phyloP scores from a whole-genome alignment of 2,113 vertebrate genomes.

The Andinoacara biseriatus region DNA sequence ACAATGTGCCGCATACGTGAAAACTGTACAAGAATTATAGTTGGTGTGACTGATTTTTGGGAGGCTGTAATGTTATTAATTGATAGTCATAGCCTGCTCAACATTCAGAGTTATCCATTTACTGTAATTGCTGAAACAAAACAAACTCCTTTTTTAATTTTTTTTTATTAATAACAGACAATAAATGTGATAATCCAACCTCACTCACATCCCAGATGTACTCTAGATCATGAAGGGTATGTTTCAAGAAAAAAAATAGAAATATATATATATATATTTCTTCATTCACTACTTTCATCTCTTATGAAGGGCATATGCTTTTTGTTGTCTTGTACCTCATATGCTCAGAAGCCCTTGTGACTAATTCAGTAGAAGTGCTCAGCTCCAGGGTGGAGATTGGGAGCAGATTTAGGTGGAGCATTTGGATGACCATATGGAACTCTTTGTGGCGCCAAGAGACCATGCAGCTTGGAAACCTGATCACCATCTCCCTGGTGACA shows the following conservation, averaged over 20 bases:
- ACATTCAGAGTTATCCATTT: background rate
- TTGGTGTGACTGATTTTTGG: background rate
- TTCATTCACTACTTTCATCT: background rate
- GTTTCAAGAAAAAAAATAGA: background rate
- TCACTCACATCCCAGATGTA: background rate
- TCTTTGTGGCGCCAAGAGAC: slow-evolving; percentile 95
- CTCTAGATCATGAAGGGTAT: background rate
- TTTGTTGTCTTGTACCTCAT: slow-evolving; percentile 55
- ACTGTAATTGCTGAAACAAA: background rate
- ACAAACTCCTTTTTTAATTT: background rate
- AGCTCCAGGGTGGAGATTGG: slow-evolving; percentile 80
- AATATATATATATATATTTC: background rate
- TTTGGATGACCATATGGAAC: slow-evolving; percentile 99
- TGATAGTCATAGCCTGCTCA: background rate
- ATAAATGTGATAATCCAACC: background rate
- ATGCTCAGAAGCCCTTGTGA: slow-evolving; percentile 77
- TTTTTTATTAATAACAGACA: background rate
- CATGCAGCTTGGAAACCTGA: slow-evolving; percentile 98
- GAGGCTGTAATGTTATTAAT: background rate
- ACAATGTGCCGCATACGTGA: background rate
- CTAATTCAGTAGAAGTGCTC: slow-evolving; percentile 82
- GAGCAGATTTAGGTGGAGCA: slow-evolving; percentile 90
- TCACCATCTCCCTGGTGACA: slow-evolving; percentile 98
- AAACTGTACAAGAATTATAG: background rate
- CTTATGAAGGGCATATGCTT: slow-evolving; percentile 46